phyloP scores from a whole-genome alignment of 2,113 vertebrate species.

The Bubo scandiacus region DNA sequence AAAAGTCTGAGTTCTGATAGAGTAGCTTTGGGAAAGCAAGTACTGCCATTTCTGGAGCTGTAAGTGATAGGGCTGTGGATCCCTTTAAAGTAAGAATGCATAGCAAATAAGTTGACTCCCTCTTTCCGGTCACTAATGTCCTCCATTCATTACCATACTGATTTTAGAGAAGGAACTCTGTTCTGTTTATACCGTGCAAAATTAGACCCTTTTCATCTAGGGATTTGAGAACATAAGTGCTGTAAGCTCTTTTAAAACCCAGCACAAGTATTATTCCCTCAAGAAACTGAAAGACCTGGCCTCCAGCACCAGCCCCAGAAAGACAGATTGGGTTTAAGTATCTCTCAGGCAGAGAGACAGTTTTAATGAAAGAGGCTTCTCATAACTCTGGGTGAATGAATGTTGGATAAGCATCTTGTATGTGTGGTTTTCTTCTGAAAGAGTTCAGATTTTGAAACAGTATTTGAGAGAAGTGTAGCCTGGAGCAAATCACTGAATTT shows the following conservation, averaged over 20 bases:
- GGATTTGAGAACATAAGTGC: neutral
- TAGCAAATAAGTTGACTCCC: neutral
- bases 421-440: neutral
- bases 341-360: neutral
- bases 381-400: neutral
- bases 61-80: neutral
- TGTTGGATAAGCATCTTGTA: neutral
- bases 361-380: neutral
- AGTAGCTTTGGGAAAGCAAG: neutral
- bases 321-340: neutral
- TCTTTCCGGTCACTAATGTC: neutral
- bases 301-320: neutral
- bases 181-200: neutral
- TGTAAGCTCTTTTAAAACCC: neutral
- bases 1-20: neutral
- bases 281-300: neutral
- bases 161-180: neutral
- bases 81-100: neutral
- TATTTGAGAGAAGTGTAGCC: neutral
- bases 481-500: neutral
- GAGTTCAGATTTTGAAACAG: neutral
- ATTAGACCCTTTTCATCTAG: neutral
- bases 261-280: neutral
- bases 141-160: fast-evolving
- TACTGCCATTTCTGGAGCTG: neutral